Evolutionary conservation across 2,888 invertebrate species (phyloP), one percentile per base, ranked within the genome.

Genomic region (Rhynchonema sp.): DNA sequence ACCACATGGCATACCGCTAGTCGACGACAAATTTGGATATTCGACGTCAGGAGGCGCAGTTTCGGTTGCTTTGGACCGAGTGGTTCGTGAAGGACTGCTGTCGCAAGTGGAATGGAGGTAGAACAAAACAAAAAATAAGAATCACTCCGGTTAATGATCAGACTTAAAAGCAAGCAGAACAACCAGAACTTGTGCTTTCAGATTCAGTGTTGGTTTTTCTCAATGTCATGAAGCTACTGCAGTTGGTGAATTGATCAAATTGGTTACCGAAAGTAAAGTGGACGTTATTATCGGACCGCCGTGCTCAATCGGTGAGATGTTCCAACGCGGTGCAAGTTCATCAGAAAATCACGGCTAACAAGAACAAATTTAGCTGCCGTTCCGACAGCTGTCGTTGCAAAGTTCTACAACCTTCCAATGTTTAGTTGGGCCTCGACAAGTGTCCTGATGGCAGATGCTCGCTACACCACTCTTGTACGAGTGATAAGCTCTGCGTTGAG

Each of bases 391-490:
- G 58, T 54, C 2, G 1, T 58, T 54, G 57, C 57, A 13, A 57
- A 52, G 26, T 60, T 57, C 26, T 60, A 30, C 55, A 46, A 60
- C 29, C 27, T 60, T 6, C 60, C 60, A 1, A 46, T 52, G 46
- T 25, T 60, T 9, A 60, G 49, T 55, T 60, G 60, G 60, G 60
- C 60, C n/a, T 49, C 60, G 25, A 60, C 57, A 1, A 30, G 30
- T 54, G 57, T 52, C 1, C 25, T 25, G 1, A 23, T 60, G 46
- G 55, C 57, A 28, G 38, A 60, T 23, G 23, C 9, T 3, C 54
- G 60, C 20, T 60, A 30, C 29, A 30, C 30, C 17, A 57, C 58
- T 28, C 29, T 60, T 30, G 46, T 29, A 25, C 25, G 60, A 46
- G 38, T 55, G 23, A 60, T 60, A 23, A 53, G 60, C 22, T 60